Evolutionary conservation across 2,888 invertebrate species (phyloP), one percentile per base, ranked within the genome.

Genomic region (Cheilosia impressa): DNA sequence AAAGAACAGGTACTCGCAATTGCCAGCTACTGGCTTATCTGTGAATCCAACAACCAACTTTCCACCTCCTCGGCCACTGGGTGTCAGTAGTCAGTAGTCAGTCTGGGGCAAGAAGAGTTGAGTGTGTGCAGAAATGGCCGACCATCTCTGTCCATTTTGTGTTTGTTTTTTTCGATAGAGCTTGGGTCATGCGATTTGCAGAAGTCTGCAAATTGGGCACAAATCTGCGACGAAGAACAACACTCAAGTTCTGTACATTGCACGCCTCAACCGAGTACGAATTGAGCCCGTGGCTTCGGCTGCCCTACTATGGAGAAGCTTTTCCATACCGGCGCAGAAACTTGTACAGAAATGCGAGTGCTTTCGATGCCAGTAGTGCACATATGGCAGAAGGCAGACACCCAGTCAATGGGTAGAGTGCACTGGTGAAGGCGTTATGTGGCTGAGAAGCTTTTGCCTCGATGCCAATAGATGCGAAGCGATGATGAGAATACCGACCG

Each of bases 101-200:
- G 53, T 72, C 72, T 73, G 43, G 72, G 53, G 62, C 72, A 73
- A 50, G 58, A 58, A 69, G 58, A 69, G 58, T 58, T 50, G 58
- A 27, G 27, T 27, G 27, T 27, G 27, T 27, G 27, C 27, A 27
- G 27, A 27, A 1, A 27, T 27, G 27, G 27, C 6, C 27, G 27
- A 27, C 27, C 27, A 27, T 27, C 6, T 1, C 27, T 6, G 27
- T 27, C 27, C 27, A 6, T n/a, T n/a, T 45, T 31, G 17, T 19
- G 22, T 22, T 60, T 7, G n/a, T 17, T 24, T 55, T 31, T 24
- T 4, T 50, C 5, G 17, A 24, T 58, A 38, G 57, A 65, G 71
- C 62, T 78, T 62, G 55, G 62, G 79, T 79, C 79, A 71, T 65
- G 52, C 62, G 45, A 45, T 78, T 69, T 71, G 47, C 69, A 78